Conservation (phyloP, 2,797 vertebrate genomes). For the Rhodeus uyekii region DNA sequence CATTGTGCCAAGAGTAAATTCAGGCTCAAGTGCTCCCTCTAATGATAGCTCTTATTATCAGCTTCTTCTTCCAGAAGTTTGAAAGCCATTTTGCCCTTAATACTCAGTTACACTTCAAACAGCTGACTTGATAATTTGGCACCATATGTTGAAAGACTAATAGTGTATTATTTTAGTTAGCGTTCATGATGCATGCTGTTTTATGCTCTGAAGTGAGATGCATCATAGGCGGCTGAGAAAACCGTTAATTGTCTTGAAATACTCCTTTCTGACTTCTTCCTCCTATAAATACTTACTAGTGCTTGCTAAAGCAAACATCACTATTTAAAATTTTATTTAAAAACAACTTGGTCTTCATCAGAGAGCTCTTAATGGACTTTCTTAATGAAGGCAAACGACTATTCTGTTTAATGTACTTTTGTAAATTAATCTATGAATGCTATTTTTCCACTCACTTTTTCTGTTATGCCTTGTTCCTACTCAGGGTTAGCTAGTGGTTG, state of each 20-base stretch:
- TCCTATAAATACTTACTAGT: neutral
- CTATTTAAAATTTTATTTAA: neutral
- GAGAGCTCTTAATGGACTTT: no score
- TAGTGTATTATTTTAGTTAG: neutral
- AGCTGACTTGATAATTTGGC: neutral
- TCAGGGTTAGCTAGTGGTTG: no score
- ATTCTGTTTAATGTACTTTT: no score
- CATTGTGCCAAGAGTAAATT: neutral
- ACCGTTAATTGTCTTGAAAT: neutral
- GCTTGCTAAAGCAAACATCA: neutral
- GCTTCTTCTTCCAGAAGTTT: neutral
- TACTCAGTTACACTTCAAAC: constrained; percentile 3
- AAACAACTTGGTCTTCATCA: neutral
- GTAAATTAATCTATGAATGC: no score
- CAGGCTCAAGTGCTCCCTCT: constrained; percentile 29
- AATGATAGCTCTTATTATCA: constrained; percentile 1
- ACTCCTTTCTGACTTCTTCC: no score
- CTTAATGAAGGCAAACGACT: no score
- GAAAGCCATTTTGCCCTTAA: neutral
- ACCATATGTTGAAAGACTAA: neutral
- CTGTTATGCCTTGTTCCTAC: no score
- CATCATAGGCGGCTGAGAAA: neutral
- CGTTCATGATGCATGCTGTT: neutral
- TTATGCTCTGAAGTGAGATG: neutral
- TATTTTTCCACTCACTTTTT: no score